A percentile compares a stretch with the other conserved stretches of the same genome.
These are phyloP conservation scores for Halocynthia aurantium DNA, from an alignment of 23 tunicate genomes.

Conservation along the genomic window DNA sequence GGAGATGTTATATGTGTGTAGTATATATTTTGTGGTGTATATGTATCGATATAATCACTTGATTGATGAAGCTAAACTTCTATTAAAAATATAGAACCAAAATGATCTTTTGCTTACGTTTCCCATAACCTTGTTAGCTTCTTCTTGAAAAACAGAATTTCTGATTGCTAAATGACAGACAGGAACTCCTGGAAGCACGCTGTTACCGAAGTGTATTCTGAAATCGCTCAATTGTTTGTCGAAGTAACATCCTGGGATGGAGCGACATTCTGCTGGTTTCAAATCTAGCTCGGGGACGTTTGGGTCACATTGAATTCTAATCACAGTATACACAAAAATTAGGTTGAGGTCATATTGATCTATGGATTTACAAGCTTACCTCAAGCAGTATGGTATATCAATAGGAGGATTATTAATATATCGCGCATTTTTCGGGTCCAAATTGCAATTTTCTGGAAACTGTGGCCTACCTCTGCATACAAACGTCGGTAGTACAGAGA, in stretches of 20 bases:
- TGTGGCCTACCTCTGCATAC: conserved; percentile 10
- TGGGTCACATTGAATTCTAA: conserved; percentile 22
- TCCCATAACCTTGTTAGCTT: conserved; percentile 8
- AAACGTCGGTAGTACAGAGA: conserved; percentile 7
- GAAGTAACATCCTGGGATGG: conserved; percentile 20
- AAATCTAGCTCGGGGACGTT: neutral
- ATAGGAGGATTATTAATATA: conserved; percentile 9
- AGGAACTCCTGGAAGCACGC: conserved; percentile 20
- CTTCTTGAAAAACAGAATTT: conserved; percentile 15
- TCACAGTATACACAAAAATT: neutral
- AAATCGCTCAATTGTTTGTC: neutral
- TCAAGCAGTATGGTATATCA: conserved; percentile 16
- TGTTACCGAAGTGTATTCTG: conserved; percentile 16
- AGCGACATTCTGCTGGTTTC: neutral
- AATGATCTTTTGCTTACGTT: neutral
- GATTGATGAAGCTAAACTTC: too few species aligned
- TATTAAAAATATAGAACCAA: neutral
- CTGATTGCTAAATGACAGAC: conserved; percentile 24
- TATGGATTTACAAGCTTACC: conserved; percentile 15
- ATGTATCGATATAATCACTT: too few species aligned
- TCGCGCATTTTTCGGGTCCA: neutral
- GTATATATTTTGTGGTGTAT: too few species aligned
- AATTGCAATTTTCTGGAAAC: conserved; percentile 10
- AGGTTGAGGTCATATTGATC: neutral
- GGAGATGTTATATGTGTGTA: too few species aligned